Percentiles rank a stretch among this genome's conserved stretches.
Evolutionary conservation across 1,140 invertebrate species (phyloP).

Genomic region (Cylas formicarius): DNA sequence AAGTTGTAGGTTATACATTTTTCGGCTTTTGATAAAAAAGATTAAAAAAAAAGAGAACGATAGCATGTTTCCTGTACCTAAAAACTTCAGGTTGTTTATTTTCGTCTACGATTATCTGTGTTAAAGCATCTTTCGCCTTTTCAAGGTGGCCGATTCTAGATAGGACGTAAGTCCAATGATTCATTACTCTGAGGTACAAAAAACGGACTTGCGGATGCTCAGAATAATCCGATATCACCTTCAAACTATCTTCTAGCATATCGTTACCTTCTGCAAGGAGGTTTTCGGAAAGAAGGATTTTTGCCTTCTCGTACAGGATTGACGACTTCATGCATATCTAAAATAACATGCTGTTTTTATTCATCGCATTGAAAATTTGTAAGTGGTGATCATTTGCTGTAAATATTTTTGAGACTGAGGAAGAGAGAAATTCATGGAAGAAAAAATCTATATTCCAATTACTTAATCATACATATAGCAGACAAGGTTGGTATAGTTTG

Average conservation of each 20-base stretch:
- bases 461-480: too few relatives aligned
- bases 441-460: too few relatives aligned
- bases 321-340: constrained; percentile 33
- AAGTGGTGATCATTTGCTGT: too few relatives aligned
- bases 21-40: constrained; percentile 32
- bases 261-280: constrained; percentile 16
- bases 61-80: constrained; percentile 11
- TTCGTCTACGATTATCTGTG: constrained; percentile 23
- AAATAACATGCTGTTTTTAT: too few relatives aligned
- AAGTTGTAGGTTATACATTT: constrained; percentile 8
- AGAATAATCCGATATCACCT: constrained; percentile 25
- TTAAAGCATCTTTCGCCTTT: constrained; percentile 26
- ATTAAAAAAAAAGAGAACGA: constrained; percentile 6
- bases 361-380: too few relatives aligned
- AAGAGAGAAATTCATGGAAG: too few relatives aligned
- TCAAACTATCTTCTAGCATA: constrained; percentile 25
- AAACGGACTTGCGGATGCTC: constrained; percentile 29
- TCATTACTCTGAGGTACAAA: constrained; percentile 76
- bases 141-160: constrained; percentile 29
- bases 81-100: constrained; percentile 19
- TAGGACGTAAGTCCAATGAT: constrained; percentile 66
- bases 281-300: constrained; percentile 26
- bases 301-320: constrained; percentile 35
- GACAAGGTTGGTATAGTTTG: too few relatives aligned
- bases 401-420: too few relatives aligned